Evolutionary conservation across 2,113 vertebrate genomes (phyloP), one percentile per base, ranked within the genome.

Genomic region (Microcebus murinus): DNA sequence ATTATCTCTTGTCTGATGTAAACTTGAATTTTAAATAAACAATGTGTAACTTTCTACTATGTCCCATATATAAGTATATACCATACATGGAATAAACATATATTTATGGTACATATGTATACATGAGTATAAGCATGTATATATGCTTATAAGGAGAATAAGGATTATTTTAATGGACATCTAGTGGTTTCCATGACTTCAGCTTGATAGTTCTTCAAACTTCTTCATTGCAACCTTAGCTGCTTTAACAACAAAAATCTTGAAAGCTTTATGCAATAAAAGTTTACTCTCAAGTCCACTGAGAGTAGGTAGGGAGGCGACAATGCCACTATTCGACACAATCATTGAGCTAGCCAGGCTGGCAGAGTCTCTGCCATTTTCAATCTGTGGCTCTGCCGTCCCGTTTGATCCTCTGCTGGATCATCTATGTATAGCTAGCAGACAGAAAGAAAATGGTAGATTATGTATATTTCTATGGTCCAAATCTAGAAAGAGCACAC

Each of bases 341-440:
- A 6, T 85, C 68, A 25, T 18, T 42, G 11, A 92, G 5, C 14
- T 6, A 85, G 18, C 57, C 8, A 31, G 20, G 25, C 68, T 82
- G 48, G 63, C 67, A 15, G 52, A 45, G 13, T 77, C n/a, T 34
- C 17, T 39, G 21, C 20, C 29, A 39, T 77, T 85, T 45, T 71
- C 36, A 80, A 4, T 1, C 20, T 84, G 5, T 84, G 27, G 7
- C 25, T 77, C 67, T 89, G 13, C 10, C 7, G 29, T n/a, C 8
- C 17, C 18, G 73, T 89, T 79, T 15, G 20, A 71, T 50, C 2
- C 25, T 84, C 52, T 92, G 10, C 15, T 63, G 17, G 6, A 36
- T 52, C 0, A 0, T 83, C 70, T 87, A 4, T 3, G 8, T 87
- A 6, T 3, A 63, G 9, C 0, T 17, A 42, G 6, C 5, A 42